A percentile compares a stretch with the other conserved stretches of the same genome.
These are phyloP conservation scores for Theristicus caerulescens DNA, from an alignment of 2,113 vertebrate species.

Conservation along the genomic window DNA sequence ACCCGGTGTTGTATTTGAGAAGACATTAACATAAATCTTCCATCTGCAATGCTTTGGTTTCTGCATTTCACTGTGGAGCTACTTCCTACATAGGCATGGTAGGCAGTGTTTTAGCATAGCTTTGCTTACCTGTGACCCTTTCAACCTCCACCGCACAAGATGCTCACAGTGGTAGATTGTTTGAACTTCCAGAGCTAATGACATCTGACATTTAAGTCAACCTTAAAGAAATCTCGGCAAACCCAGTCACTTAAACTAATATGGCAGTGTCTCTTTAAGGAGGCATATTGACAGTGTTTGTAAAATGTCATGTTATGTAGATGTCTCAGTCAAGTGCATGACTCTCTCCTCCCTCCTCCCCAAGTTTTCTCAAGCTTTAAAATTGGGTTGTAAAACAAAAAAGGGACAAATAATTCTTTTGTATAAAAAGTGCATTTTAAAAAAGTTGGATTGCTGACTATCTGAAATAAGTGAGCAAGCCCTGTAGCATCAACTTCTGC, in stretches of 20 bases:
- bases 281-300: constrained; percentile 46
- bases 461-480: constrained; percentile 41
- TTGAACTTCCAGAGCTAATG: constrained; percentile 69
- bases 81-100: background rate
- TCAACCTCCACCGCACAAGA: constrained; percentile 41
- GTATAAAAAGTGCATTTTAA: background rate
- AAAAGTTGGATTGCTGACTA: constrained; percentile 51
- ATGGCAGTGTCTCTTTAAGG: constrained; percentile 57
- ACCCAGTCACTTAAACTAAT: constrained; percentile 61
- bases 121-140: constrained; percentile 62
- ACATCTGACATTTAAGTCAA: constrained; percentile 73
- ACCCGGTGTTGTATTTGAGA: constrained; percentile 23
- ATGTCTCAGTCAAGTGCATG: constrained; percentile 35
- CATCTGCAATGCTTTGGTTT: background rate
- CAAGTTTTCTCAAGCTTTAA: constrained; percentile 3
- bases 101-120: background rate
- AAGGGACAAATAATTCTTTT: constrained; percentile 27
- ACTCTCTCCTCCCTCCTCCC: background rate
- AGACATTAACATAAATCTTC: constrained; percentile 54
- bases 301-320: constrained; percentile 53
- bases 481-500: constrained; percentile 58
- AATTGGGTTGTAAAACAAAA: constrained; percentile 29
- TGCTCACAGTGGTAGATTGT: constrained; percentile 4
- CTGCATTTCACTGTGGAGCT: background rate
- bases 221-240: constrained; percentile 71